phyloP scores from a whole-genome alignment of 2,888 invertebrate species.

The Philhelius pedissequus region DNA sequence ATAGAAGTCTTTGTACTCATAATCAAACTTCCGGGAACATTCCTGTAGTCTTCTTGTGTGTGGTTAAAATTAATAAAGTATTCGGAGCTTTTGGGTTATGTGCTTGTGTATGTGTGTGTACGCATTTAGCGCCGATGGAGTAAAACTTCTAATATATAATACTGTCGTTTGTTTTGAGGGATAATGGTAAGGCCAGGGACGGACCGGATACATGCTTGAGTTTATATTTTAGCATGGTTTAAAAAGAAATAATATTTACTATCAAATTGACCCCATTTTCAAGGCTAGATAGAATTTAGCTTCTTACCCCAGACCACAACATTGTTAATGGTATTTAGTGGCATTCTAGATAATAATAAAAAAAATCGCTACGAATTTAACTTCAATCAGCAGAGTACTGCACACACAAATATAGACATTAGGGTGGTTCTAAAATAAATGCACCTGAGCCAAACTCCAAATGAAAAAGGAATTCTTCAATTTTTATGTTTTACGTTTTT shows the following conservation, averaged over 20 bases:
- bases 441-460: no score
- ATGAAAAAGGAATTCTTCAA: no score
- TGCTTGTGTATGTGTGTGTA: neutral
- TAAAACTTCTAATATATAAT: constrained; percentile 47
- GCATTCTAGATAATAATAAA: no score
- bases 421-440: no score
- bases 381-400: no score
- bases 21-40: constrained; percentile 20
- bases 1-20: constrained; percentile 14
- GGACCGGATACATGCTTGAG: constrained; percentile 29
- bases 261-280: neutral
- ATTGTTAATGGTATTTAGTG: no score
- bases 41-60: constrained; percentile 12
- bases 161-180: constrained; percentile 10
- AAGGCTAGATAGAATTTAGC: no score
- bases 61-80: constrained; percentile 62
- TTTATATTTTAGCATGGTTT: constrained; percentile 8
- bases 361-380: no score
- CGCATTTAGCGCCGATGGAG: neutral
- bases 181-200: constrained; percentile 14
- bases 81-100: constrained; percentile 43
- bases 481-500: no score
- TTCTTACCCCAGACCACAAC: no score
- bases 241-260: neutral
- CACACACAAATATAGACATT: no score